Evolutionary conservation across 37 sponge, comb jelly and placozoan genomes (phyloP).

Genomic region (Aplysina aerophoba): DNA sequence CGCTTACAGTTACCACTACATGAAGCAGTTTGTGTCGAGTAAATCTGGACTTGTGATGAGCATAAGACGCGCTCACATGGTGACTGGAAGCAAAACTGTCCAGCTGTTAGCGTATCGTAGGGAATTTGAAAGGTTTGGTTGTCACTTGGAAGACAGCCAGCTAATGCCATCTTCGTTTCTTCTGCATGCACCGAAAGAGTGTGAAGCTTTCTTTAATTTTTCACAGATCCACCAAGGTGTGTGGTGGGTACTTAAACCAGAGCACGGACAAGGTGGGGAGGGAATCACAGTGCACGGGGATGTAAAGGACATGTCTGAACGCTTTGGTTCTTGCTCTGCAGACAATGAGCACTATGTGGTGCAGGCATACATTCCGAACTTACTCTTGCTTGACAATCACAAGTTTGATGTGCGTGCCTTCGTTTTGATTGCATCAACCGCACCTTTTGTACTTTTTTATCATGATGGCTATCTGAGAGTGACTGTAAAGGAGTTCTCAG

Average conservation of each 20-base stretch:
- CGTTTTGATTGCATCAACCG: slow-evolving; percentile 73
- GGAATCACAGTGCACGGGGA: slow-evolving; percentile 66
- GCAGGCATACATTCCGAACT: slow-evolving; percentile 66
- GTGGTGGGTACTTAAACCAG: slow-evolving; percentile 82
- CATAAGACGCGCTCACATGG: slow-evolving; percentile 53
- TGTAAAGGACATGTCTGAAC: slow-evolving; percentile 3
- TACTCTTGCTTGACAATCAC: slow-evolving; percentile 66
- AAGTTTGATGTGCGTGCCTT: slow-evolving; percentile 85
- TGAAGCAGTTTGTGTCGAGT: slow-evolving; percentile 28
- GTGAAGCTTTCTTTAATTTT: slow-evolving; percentile 68
- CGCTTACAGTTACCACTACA: background rate
- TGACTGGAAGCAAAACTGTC: slow-evolving; percentile 70
- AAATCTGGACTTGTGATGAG: slow-evolving; percentile 46
- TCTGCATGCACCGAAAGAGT: slow-evolving; percentile 52
- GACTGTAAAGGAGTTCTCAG: slow-evolving; percentile 52
- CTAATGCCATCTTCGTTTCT: slow-evolving; percentile 79
- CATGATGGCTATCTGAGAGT: slow-evolving; percentile 84
- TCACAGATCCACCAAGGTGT: background rate
- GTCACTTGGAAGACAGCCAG: slow-evolving; percentile 43
- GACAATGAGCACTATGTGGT: slow-evolving; percentile 46
- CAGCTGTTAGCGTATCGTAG: slow-evolving; percentile 57
- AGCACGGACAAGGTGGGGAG: slow-evolving; percentile 73
- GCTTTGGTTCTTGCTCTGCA: slow-evolving; percentile 51
- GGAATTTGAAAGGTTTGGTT: slow-evolving; percentile 49
- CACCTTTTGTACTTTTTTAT: slow-evolving; percentile 79